Conservation (phyloP, 2,888 invertebrate species). For the Aquatica leii region DNA sequence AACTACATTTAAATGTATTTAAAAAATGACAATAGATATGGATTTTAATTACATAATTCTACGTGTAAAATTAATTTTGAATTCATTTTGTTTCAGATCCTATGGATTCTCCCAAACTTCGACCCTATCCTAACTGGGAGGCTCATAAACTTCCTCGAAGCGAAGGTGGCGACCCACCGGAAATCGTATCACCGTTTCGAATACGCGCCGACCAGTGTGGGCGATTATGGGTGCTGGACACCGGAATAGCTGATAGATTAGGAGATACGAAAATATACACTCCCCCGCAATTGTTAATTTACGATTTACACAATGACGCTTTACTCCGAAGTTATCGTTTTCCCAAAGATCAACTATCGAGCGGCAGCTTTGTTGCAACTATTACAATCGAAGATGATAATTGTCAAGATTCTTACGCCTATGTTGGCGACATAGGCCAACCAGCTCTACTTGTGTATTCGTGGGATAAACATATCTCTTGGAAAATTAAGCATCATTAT, state of each 20-base stretch:
- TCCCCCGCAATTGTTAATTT: slow-evolving; percentile 73
- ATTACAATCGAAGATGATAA: slow-evolving; percentile 79
- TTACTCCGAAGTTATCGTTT: slow-evolving; percentile 72
- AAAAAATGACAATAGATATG: too few species aligned
- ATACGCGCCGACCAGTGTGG: slow-evolving; percentile 78
- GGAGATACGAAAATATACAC: slow-evolving; percentile 62
- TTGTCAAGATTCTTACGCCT: slow-evolving; percentile 77
- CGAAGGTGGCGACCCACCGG: slow-evolving; percentile 64
- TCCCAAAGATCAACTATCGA: slow-evolving; percentile 70
- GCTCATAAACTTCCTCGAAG: slow-evolving; percentile 68
- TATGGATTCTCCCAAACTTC: slow-evolving; percentile 72
- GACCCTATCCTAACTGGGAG: slow-evolving; percentile 83
- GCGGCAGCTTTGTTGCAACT: slow-evolving; percentile 77
- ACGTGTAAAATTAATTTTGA: background rate
- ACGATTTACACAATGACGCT: slow-evolving; percentile 75
- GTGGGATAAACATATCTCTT: slow-evolving; percentile 74
- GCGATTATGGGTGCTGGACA: slow-evolving; percentile 82
- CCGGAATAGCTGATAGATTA: slow-evolving; percentile 71
- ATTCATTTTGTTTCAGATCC: slow-evolving; percentile 65
- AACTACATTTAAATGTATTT: too few species aligned
- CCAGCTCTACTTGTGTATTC: slow-evolving; percentile 80
- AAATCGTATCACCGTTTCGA: slow-evolving; percentile 78
- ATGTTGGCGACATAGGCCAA: slow-evolving; percentile 74
- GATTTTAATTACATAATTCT: too few species aligned
- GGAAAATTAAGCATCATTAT: slow-evolving; percentile 73